phyloP scores from a whole-genome alignment of 2,888 invertebrate genomes.

The Nysson spinosus region DNA sequence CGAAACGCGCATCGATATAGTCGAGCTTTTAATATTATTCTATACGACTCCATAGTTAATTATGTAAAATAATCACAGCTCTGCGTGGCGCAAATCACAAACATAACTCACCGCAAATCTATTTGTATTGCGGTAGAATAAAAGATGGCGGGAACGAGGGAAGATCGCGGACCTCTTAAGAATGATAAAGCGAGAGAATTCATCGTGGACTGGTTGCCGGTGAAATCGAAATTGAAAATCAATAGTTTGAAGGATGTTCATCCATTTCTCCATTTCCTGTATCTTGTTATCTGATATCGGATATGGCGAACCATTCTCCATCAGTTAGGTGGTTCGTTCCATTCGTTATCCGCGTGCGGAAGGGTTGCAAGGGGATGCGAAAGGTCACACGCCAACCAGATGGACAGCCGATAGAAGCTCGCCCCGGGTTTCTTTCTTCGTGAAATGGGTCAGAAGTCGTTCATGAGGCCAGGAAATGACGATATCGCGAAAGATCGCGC shows the following conservation, averaged over 20 bases:
- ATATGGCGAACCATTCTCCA: slow-evolving; percentile 14
- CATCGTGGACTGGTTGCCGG: not conserved
- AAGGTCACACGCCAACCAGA: slow-evolving; percentile 71
- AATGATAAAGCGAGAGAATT: too few species aligned
- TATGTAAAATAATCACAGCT: too few species aligned
- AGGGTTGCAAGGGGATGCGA: slow-evolving; percentile 58
- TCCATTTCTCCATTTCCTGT: slow-evolving; percentile 26
- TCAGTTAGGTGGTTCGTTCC: slow-evolving; percentile 27
- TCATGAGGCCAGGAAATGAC: slow-evolving; percentile 60
- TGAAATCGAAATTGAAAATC: slow-evolving; percentile 19
- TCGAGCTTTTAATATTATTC: too few species aligned
- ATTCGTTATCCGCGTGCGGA: slow-evolving; percentile 42
- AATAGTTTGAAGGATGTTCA: slow-evolving; percentile 11
- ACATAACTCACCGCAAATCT: too few species aligned
- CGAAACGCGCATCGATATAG: too few species aligned
- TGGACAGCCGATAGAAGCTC: slow-evolving; percentile 69
- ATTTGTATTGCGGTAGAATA: too few species aligned
- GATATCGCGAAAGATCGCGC: slow-evolving; percentile 38
- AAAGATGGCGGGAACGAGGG: too few species aligned
- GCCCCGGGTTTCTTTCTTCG: slow-evolving; percentile 64
- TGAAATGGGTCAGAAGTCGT: slow-evolving; percentile 63
- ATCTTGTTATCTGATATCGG: slow-evolving; percentile 30
- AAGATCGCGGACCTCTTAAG: too few species aligned
- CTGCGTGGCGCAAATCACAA: too few species aligned
- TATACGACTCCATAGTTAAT: too few species aligned